Percentiles rank a stretch among this genome's conserved stretches.
These are phyloP conservation scores for Leptopilina boulardi DNA, from an alignment of 1,140 invertebrate genomes.

Conservation along the genomic window DNA sequence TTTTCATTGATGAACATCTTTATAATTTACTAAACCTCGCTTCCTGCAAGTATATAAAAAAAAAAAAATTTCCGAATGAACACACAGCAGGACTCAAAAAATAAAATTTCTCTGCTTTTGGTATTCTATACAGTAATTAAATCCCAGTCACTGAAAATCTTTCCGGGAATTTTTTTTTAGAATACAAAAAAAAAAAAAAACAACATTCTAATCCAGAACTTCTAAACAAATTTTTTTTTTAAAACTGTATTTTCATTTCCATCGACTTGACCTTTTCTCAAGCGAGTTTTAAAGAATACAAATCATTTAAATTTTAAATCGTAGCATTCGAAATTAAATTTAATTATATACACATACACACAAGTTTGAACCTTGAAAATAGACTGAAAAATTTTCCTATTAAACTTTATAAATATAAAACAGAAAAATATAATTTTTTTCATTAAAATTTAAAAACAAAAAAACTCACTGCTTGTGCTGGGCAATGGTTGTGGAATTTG, in stretches of 20 bases:
- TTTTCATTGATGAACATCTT: constrained; percentile 11
- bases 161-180: no score
- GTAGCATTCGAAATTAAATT: background rate
- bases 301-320: constrained; percentile 5
- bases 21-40: background rate
- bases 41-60: background rate
- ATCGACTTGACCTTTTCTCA: background rate
- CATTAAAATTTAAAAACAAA: background rate
- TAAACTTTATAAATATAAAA: no score
- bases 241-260: no score
- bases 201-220: no score
- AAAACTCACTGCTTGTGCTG: constrained; percentile 14
- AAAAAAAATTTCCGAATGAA: background rate
- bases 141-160: no score
- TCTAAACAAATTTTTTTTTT: no score
- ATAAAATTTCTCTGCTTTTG: background rate
- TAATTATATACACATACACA: background rate
- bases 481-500: constrained; percentile 52
- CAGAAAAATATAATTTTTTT: background rate
- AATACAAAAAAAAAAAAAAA: no score
- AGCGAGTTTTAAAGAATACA: background rate
- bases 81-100: background rate
- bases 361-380: background rate
- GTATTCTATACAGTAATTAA: no score
- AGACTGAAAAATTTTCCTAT: background rate